Evolutionary conservation across 2,888 invertebrate species (phyloP).

Genomic region (Cataglyphis livida): DNA sequence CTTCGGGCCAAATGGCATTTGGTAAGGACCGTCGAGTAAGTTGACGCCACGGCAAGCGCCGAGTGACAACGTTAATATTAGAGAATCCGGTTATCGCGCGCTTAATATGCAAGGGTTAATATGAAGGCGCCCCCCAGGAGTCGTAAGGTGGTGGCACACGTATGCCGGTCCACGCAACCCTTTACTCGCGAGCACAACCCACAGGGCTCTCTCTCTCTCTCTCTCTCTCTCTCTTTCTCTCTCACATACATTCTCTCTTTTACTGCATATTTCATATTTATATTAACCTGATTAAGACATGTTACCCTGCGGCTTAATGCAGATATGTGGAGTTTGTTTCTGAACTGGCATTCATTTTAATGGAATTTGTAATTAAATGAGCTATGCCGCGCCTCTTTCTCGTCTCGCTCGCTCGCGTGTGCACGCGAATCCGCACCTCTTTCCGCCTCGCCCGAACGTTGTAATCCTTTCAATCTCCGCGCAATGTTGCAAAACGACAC

Average conservation of each 20-base stretch:
- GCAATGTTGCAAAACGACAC: not conserved
- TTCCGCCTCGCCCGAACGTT: conserved; percentile 1
- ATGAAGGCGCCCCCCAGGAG: conserved; percentile 85
- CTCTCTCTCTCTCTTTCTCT: not conserved
- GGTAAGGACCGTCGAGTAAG: conserved; percentile 72
- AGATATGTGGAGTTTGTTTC: conserved; percentile 86
- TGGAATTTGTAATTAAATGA: conserved; percentile 85
- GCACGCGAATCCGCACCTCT: conserved; percentile 32
- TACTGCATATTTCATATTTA: conserved; percentile 86
- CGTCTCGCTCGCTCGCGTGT: conserved; percentile 59
- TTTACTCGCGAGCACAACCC: conserved; percentile 78
- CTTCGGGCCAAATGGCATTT: conserved; percentile 70
- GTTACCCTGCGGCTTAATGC: conserved; percentile 84
- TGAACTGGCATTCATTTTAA: conserved; percentile 85
- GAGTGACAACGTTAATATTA: conserved; percentile 83
- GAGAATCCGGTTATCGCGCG: conserved; percentile 84
- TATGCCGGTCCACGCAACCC: conserved; percentile 80
- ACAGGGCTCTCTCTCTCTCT: conserved; percentile 15
- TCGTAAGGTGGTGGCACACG: conserved; percentile 84
- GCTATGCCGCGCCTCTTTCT: conserved; percentile 79
- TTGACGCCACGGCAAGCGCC: conserved; percentile 63
- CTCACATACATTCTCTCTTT: not conserved
- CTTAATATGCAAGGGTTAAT: conserved; percentile 85
- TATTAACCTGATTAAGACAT: conserved; percentile 86
- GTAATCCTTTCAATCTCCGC: conserved; percentile 51